Evolutionary conservation across 2,888 invertebrate genomes (phyloP).

Genomic region (Limenitis arthemis): DNA sequence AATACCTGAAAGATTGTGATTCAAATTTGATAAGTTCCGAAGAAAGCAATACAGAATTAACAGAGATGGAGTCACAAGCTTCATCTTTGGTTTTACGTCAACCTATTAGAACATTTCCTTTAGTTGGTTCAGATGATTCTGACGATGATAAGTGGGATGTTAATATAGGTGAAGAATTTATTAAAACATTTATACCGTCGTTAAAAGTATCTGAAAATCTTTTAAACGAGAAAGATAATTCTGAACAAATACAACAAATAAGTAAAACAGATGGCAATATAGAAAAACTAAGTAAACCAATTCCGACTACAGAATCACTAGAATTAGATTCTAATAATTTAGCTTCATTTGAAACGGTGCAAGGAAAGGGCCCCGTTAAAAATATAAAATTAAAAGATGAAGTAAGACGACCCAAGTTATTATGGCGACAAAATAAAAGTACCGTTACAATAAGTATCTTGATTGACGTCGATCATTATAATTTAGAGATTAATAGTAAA

Average conservation of each 20-base stretch:
- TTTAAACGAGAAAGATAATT: not conserved
- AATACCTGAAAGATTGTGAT: constrained; percentile 31
- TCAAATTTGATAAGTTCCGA: constrained; percentile 9
- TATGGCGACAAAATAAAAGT: constrained; percentile 50
- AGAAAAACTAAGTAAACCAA: constrained; percentile 3
- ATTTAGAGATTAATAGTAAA: constrained; percentile 38
- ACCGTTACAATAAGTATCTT: constrained; percentile 47
- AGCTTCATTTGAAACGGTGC: constrained; percentile 25
- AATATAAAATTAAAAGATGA: constrained; percentile 16
- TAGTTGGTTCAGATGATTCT: constrained; percentile 39
- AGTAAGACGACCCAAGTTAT: constrained; percentile 41
- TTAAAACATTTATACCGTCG: constrained; percentile 22
- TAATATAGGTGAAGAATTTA: constrained; percentile 31
- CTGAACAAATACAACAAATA: not conserved
- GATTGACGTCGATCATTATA: constrained; percentile 43
- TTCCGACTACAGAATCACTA: constrained; percentile 7
- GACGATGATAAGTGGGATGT: constrained; percentile 40
- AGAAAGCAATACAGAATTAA: constrained; percentile 18
- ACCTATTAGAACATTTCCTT: constrained; percentile 42
- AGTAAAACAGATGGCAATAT: constrained; percentile 4
- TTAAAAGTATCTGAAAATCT: not conserved
- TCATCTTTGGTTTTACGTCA: constrained; percentile 25
- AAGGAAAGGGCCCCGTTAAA: not conserved
- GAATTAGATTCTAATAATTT: constrained; percentile 39
- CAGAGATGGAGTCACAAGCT: constrained; percentile 24